Percentiles rank a stretch among this genome's conserved stretches.
Evolutionary conservation across 2,797 vertebrate species (phyloP).

Genomic region (Trichosurus vulpecula): DNA sequence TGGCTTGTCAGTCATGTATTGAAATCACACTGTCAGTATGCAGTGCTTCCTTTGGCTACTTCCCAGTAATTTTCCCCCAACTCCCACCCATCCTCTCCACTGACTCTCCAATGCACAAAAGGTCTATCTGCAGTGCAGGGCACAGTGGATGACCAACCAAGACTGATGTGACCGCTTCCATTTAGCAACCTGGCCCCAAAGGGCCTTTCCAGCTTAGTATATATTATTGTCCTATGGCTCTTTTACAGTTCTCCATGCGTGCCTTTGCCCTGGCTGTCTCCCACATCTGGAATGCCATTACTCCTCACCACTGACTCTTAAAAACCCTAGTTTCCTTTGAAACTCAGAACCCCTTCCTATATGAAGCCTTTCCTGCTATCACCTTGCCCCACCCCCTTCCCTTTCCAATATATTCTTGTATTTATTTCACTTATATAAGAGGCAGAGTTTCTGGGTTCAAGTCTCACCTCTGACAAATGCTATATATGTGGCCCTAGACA

Average conservation of each 20-base stretch:
- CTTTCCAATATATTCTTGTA: background rate
- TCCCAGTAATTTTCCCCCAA: background rate
- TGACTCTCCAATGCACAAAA: background rate
- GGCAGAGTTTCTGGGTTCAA: background rate
- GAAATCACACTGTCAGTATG: background rate
- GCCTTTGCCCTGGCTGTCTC: background rate
- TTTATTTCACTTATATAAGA: background rate
- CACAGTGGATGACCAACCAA: background rate
- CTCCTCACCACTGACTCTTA: background rate
- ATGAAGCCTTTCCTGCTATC: background rate
- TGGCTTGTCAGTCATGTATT: background rate
- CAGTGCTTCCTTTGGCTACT: background rate
- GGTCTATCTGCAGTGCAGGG: background rate
- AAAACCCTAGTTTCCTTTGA: background rate
- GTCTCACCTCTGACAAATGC: background rate
- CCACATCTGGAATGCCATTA: background rate
- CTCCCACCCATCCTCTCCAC: background rate
- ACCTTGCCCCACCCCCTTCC: background rate
- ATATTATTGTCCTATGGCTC: background rate
- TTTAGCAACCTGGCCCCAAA: background rate
- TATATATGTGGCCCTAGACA: background rate
- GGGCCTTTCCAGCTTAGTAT: background rate
- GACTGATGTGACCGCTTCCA: background rate
- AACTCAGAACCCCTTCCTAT: background rate
- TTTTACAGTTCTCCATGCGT: background rate